Conservation (phyloP, 1,140 invertebrate species). For the Drosophila truncata region DNA sequence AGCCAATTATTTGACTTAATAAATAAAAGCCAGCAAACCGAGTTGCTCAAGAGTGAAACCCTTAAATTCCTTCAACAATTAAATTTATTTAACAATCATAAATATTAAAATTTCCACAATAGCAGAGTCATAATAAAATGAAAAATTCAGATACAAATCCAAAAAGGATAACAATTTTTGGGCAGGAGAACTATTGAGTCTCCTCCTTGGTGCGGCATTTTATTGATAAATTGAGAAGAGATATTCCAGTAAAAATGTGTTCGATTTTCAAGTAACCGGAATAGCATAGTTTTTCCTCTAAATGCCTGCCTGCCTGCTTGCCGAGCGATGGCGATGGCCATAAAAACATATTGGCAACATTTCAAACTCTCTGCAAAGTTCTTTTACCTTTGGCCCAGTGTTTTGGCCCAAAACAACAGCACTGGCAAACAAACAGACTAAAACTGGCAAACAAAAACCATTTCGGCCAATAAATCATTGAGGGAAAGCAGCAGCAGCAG, state of each 20-base stretch:
- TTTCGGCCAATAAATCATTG: slow-evolving; percentile 69
- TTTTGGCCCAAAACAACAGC: slow-evolving; percentile 32
- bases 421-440: slow-evolving; percentile 45
- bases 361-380: slow-evolving; percentile 69
- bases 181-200: neutral
- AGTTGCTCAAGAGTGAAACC: neutral
- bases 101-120: neutral
- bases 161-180: neutral
- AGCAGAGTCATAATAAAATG: slow-evolving; percentile 1
- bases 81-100: neutral
- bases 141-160: neutral
- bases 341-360: slow-evolving; percentile 70
- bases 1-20: neutral
- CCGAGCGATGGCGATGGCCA: slow-evolving; percentile 9
- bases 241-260: slow-evolving; percentile 15
- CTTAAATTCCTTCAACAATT: neutral
- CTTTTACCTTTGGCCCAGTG: slow-evolving; percentile 78
- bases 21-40: neutral
- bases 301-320: slow-evolving; percentile 12
- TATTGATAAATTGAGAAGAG: slow-evolving; percentile 28
- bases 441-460: slow-evolving; percentile 57
- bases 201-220: slow-evolving; percentile 2
- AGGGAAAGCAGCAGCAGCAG: slow-evolving; percentile 24
- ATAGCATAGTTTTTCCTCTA: slow-evolving; percentile 50
- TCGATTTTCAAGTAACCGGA: slow-evolving; percentile 39